These are phyloP conservation scores for Danaus melanippus DNA, from an alignment of 1,140 invertebrate species.

Conservation along the genomic window DNA sequence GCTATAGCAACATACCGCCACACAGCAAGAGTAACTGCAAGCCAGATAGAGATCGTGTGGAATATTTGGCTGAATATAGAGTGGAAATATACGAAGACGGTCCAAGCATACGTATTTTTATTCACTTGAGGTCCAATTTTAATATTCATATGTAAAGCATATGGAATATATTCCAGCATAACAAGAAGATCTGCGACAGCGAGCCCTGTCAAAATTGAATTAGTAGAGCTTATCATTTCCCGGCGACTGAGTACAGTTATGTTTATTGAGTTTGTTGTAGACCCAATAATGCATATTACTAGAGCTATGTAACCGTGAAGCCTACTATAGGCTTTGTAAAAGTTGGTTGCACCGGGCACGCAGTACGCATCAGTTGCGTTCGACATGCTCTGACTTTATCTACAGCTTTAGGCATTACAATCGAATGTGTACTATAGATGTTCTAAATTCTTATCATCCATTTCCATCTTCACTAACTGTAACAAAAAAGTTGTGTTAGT, in stretches of 20 bases:
- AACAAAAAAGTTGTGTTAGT: conserved; percentile 17
- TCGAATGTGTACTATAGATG: conserved; percentile 1
- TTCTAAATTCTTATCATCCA: conserved; percentile 8
- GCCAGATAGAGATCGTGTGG: conserved; percentile 94
- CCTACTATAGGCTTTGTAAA: conserved; percentile 61
- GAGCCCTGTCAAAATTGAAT: conserved; percentile 88
- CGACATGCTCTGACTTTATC: conserved; percentile 38
- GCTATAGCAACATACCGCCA: conserved; percentile 94
- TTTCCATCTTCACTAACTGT: conserved; percentile 15
- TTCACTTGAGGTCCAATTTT: conserved; percentile 73
- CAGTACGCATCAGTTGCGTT: conserved; percentile 62
- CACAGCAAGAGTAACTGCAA: conserved; percentile 92
- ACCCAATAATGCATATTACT: conserved; percentile 91
- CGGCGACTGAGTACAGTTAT: conserved; percentile 93
- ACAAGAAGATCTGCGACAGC: conserved; percentile 93
- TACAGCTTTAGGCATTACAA: conserved; percentile 36
- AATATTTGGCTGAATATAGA: conserved; percentile 87
- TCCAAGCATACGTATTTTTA: conserved; percentile 82
- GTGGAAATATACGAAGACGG: conserved; percentile 87
- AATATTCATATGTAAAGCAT: conserved; percentile 85
- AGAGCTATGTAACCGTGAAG: conserved; percentile 70
- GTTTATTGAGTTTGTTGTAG: conserved; percentile 93
- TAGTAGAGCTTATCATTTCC: conserved; percentile 91
- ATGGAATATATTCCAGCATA: conserved; percentile 95
- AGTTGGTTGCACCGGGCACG: conserved; percentile 62